Base-by-base conservation (phyloP, 2,797 vertebrate species). In the Alectoris magna region DNA sequence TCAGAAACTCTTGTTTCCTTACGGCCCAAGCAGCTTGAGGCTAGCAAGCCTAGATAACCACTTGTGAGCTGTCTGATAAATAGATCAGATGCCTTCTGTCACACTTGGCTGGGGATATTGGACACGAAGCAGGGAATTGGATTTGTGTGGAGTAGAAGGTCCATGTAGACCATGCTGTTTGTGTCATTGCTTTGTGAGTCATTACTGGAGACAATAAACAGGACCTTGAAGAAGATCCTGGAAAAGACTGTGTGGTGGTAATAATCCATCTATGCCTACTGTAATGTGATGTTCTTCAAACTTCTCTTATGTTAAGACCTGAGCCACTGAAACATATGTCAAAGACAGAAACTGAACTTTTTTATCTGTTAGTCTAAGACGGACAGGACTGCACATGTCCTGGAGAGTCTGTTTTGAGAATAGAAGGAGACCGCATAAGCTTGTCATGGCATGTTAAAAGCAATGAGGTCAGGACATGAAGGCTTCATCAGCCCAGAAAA, bases 141-240 rank as follows among this genome's bases (percentile, higher is more conserved):
- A 81, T 73, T 75, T 75, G 51, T 67, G 73, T 72, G 80, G 39
- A n/a, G 49, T 66, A 84, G 70, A 94, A 92, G 82, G 82, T 84
- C 92, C 55, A 67, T 41, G 85, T 75, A 95, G 85, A 48, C 82
- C 81, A 62, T 72, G 63, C 76, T 91, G 91, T 70, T 94, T 78
- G 64, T 95, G 87, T 90, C 94, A 93, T 51, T 92, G 73, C 36
- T 59, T 43, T 63, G 26, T 95, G 91, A 96, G 46, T 91, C 94
- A 95, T 82, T 76, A 86, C 49, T 87, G 48, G n/a, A 63, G 67
- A 87, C 86, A 68, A 94, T 86, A 88, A 93, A 93, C 19, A 81
- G 55, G 29, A 73, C 59, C 72, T 94, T 21, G 14, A 95, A 92
- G 82, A 87, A 87, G 39, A 82, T 44, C 39, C 39, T 85, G 72